Base-by-base conservation (phyloP, 1,140 invertebrate genomes). In the Lutraria rhynchaena region DNA sequence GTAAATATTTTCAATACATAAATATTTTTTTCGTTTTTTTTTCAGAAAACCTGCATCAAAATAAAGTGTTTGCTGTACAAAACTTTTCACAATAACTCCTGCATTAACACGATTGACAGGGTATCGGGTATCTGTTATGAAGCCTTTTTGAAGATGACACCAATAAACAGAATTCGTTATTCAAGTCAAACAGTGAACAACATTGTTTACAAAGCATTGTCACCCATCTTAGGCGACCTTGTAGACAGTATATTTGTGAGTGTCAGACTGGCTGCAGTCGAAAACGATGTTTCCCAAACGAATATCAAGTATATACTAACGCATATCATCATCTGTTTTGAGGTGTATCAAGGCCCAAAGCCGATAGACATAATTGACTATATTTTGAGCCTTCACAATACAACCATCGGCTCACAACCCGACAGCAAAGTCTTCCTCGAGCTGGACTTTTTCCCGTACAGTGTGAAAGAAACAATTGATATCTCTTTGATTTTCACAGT, bases 81-180 rank as follows among this genome's bases (percentile, higher is more conserved):
- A 31, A 15, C 27, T 33, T n/a, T 29, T 7, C 3, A 24, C 15
- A 24, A 22, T 29, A 53, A 31, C 1, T 3, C 13, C 2, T 73
- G 70, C 41, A 53, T 73, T 24, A 73, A 73, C 53, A 7, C 19
- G 0, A 53, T 41, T 31, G 29, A 73, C 17, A 73, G 31, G 15
- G 15, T 73, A 17, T 22, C 46, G 15, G 70, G 70, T 0, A 31
- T 57, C 2, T 19, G n/a, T 19, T 57, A 57, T 27, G 4, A 11
- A 35, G 11, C 53, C 5, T 73, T 53, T 24, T 3, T 73, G 0
- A 73, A 73, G 58, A n/a, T 73, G 17, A 73, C 70, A 57, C 70
- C 70, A 3, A 1, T 35, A 37, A 41, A 35, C 4, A 33, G 5
- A 15, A 41, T 15, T 41, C 5, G 5, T 41, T 41, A 7, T 7